phyloP scores from a whole-genome alignment of 2,888 invertebrate species.

The Nephrotoma guestfalica region DNA sequence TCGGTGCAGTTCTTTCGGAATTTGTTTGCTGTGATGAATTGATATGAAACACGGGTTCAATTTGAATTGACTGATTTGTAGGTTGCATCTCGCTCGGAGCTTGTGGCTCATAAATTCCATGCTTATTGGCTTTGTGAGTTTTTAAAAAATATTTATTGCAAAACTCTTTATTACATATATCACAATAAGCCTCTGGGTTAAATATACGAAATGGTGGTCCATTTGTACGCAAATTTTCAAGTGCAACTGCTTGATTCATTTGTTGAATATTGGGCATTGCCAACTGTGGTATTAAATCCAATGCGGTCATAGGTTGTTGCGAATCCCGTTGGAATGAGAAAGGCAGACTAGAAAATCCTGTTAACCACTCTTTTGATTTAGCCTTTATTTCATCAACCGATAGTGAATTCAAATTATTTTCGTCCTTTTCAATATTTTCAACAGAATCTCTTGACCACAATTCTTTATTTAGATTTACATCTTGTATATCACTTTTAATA shows the following conservation, averaged over 20 bases:
- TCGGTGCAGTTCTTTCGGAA: conserved; percentile 15
- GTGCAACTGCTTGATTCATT: conserved; percentile 10
- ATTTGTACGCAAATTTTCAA: conserved; percentile 28
- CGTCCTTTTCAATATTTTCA: not conserved
- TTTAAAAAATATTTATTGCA: conserved; percentile 97
- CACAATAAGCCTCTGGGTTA: conserved; percentile 94
- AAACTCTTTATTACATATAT: conserved; percentile 95
- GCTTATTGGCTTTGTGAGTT: conserved; percentile 95
- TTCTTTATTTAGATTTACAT: not conserved
- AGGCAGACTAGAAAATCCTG: conserved; percentile 27
- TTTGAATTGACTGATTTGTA: conserved; percentile 15
- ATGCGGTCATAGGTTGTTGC: conserved; percentile 23
- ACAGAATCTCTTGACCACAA: not conserved
- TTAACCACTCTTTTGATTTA: conserved; percentile 22
- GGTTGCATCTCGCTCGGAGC: conserved; percentile 18
- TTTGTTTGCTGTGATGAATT: conserved; percentile 16
- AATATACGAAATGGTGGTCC: conserved; percentile 65
- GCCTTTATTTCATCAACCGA: conserved; percentile 4
- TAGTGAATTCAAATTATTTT: not conserved
- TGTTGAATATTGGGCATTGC: conserved; percentile 25
- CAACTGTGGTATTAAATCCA: conserved; percentile 29
- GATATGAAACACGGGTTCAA: conserved; percentile 20
- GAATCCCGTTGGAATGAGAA: conserved; percentile 31
- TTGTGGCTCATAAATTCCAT: conserved; percentile 66
- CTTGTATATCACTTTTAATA: not conserved